Conservation (phyloP, 2,888 invertebrate genomes). For the Andrena haemorrhoa region DNA sequence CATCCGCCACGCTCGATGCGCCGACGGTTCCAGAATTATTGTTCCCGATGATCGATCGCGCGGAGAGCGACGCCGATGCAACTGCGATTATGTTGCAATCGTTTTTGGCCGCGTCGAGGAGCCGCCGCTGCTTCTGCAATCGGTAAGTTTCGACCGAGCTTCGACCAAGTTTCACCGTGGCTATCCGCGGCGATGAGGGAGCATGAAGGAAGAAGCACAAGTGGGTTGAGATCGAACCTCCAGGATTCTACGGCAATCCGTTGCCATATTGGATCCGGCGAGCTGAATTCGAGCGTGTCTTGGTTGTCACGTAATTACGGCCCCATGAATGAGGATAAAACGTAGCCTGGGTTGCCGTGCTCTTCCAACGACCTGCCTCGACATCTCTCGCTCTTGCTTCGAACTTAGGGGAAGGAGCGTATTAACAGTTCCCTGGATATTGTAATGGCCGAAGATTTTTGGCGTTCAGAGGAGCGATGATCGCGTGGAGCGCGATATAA, state of each 20-base stretch:
- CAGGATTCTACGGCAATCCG: slow-evolving; percentile 64
- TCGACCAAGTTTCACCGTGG: slow-evolving; percentile 52
- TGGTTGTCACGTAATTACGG: slow-evolving; percentile 47
- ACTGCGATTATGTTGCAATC: slow-evolving; percentile 12
- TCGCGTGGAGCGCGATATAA: background rate
- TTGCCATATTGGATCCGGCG: slow-evolving; percentile 50
- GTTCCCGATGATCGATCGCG: slow-evolving; percentile 55
- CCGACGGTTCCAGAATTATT: slow-evolving; percentile 50
- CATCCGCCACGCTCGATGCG: slow-evolving; percentile 39
- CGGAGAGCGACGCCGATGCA: slow-evolving; percentile 25
- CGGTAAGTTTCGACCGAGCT: slow-evolving; percentile 49
- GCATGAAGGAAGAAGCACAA: slow-evolving; percentile 43
- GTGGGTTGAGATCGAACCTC: slow-evolving; percentile 62
- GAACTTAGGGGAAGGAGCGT: background rate
- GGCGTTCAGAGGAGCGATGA: too few species aligned
- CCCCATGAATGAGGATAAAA: slow-evolving; percentile 38
- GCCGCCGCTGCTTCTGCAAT: slow-evolving; percentile 15
- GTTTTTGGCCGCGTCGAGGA: slow-evolving; percentile 43
- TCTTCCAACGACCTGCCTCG: slow-evolving; percentile 4
- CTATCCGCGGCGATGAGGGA: background rate
- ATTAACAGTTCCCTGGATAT: too few species aligned
- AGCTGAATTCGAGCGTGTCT: slow-evolving; percentile 41
- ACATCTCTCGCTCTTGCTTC: slow-evolving; percentile 13
- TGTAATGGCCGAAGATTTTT: too few species aligned
- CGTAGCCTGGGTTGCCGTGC: background rate